Conservation (phyloP, 1,140 invertebrate species). For the Tenebrio molitor region DNA sequence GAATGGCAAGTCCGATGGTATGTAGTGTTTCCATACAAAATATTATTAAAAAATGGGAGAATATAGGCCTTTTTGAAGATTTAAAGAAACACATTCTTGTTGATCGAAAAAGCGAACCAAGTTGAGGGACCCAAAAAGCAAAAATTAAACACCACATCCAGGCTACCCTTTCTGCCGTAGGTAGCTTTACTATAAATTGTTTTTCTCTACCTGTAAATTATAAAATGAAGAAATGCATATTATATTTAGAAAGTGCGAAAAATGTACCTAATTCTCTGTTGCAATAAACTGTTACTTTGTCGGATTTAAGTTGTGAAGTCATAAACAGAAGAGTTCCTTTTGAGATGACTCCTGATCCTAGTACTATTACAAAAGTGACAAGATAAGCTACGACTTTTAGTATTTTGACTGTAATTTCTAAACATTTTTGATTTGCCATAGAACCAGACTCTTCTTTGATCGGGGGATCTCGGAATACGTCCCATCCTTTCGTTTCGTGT, state of each 20-base stretch:
- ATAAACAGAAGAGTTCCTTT: slow-evolving; percentile 92
- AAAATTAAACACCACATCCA: slow-evolving; percentile 96
- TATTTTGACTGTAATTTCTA: slow-evolving; percentile 87
- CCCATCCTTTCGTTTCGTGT: slow-evolving; percentile 94
- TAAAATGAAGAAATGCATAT: neutral
- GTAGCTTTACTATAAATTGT: slow-evolving; percentile 82
- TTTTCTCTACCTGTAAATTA: slow-evolving; percentile 82
- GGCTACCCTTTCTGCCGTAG: slow-evolving; percentile 86
- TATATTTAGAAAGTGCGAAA: neutral
- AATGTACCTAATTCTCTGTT: slow-evolving; percentile 82
- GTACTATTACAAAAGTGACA: slow-evolving; percentile 87
- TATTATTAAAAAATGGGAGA: slow-evolving; percentile 77
- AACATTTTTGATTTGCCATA: slow-evolving; percentile 87
- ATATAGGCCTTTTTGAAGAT: slow-evolving; percentile 77
- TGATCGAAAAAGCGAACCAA: slow-evolving; percentile 87
- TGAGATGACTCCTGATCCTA: slow-evolving; percentile 85
- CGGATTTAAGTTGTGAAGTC: slow-evolving; percentile 87
- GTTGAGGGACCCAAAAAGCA: slow-evolving; percentile 87
- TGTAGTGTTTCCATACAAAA: slow-evolving; percentile 89
- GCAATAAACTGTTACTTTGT: slow-evolving; percentile 83
- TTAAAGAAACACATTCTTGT: slow-evolving; percentile 93
- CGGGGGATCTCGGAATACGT: slow-evolving; percentile 92
- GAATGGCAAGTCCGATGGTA: slow-evolving; percentile 84
- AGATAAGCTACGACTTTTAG: slow-evolving; percentile 89
- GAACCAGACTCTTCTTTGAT: slow-evolving; percentile 89